phyloP scores from a whole-genome alignment of 1,140 invertebrate species.

The Tachypleus tridentatus region DNA sequence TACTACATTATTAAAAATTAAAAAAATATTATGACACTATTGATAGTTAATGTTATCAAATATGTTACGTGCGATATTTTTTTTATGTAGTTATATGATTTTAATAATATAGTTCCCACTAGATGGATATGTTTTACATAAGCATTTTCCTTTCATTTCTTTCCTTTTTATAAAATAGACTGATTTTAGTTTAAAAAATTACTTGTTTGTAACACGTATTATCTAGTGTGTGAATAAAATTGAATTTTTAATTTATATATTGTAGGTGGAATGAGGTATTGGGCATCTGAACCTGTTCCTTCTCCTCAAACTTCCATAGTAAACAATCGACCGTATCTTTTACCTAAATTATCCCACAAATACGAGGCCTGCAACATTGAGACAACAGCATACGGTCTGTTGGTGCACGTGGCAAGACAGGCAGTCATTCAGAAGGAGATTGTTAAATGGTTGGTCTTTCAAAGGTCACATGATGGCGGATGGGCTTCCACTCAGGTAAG shows the following conservation, averaged over 20 bases:
- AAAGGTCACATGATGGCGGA: conserved; percentile 75
- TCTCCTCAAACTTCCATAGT: conserved; percentile 67
- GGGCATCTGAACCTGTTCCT: conserved; percentile 63
- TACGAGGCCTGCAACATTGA: conserved; percentile 87
- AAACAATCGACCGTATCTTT: conserved; percentile 76
- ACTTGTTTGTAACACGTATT: too few species aligned
- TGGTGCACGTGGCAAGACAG: conserved; percentile 72
- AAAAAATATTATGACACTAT: too few species aligned
- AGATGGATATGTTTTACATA: too few species aligned
- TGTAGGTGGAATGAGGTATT: conserved; percentile 45
- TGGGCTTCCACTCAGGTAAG: conserved; percentile 82
- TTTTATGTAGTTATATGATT: too few species aligned
- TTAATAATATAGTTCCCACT: too few species aligned
- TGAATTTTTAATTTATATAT: neutral
- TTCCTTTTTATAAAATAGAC: too few species aligned
- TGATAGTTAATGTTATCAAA: too few species aligned
- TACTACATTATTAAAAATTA: too few species aligned
- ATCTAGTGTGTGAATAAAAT: too few species aligned
- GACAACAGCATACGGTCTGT: conserved; percentile 76
- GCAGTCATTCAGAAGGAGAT: conserved; percentile 67
- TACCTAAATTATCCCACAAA: conserved; percentile 69
- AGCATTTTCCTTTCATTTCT: too few species aligned
- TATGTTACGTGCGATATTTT: too few species aligned
- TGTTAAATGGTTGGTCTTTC: conserved; percentile 85
- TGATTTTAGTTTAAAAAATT: too few species aligned